Percentiles rank a stretch among this genome's conserved stretches.
These are phyloP conservation scores for Perca fluviatilis DNA, from an alignment of 2,113 vertebrate species.

Conservation along the genomic window DNA sequence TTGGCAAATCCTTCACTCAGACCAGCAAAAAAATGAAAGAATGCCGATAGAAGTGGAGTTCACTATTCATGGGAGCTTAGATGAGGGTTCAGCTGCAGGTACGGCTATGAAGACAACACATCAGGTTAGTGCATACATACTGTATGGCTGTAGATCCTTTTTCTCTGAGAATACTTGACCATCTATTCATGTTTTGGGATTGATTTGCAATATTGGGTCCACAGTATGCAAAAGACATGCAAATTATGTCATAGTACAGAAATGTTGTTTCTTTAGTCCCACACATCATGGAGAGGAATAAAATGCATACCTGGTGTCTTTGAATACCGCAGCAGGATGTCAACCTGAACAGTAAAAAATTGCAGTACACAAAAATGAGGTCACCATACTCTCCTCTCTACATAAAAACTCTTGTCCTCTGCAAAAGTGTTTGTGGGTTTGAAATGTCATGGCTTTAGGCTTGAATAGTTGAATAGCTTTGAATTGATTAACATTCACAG, in stretches of 20 bases:
- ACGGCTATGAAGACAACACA: constrained; percentile 9
- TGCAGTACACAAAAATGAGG: constrained; percentile 66
- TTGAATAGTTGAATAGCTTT: constrained; percentile 84
- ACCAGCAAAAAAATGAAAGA: neutral
- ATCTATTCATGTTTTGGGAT: neutral
- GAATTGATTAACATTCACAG: constrained; percentile 85
- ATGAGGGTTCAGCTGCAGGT: constrained; percentile 35
- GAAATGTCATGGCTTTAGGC: constrained; percentile 84
- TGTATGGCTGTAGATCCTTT: constrained; percentile 30
- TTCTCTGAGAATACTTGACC: constrained; percentile 82
- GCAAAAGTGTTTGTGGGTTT: constrained; percentile 79
- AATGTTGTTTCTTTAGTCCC: constrained; percentile 29
- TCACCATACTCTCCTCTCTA: constrained; percentile 42
- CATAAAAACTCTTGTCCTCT: constrained; percentile 69
- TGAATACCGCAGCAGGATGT: constrained; percentile 52
- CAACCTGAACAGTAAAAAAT: constrained; percentile 55
- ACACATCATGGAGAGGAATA: constrained; percentile 3
- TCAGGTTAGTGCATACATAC: constrained; percentile 20
- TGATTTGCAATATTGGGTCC: constrained; percentile 12
- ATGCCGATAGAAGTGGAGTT: constrained; percentile 9
- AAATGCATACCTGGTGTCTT: constrained; percentile 27
- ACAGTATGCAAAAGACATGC: constrained; percentile 11
- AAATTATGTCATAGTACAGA: constrained; percentile 17
- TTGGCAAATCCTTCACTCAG: neutral
- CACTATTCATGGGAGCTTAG: constrained; percentile 3